Evolutionary conservation across 2,113 vertebrate genomes (phyloP).

Genomic region (Rhabdomys dilectus): DNA sequence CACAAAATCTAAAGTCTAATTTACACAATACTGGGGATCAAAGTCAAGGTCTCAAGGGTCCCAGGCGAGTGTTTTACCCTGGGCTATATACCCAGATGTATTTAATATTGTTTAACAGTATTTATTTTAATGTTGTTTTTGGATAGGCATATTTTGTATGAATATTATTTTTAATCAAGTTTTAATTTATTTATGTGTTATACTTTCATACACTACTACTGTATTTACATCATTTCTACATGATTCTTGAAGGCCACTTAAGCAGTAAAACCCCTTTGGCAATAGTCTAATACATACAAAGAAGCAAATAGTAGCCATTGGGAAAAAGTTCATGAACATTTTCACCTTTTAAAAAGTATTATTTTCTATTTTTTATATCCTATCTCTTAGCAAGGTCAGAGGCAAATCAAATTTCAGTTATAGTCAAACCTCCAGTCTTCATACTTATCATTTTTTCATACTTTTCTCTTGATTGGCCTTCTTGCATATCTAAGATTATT

Average conservation of each 20-base stretch:
- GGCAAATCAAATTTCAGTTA: not conserved
- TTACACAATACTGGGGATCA: not conserved
- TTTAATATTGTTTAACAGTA: not conserved
- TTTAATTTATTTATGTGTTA: not conserved
- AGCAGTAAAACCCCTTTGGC: not conserved
- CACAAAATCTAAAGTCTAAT: not conserved
- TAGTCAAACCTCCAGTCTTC: not conserved
- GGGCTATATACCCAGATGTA: not conserved
- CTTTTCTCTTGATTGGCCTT: not conserved
- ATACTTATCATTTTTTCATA: not conserved
- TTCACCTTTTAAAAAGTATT: constrained; percentile 27
- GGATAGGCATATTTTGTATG: not conserved
- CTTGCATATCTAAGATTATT: not conserved
- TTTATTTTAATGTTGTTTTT: constrained; percentile 38
- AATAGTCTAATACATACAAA: not conserved
- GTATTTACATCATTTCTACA: not conserved
- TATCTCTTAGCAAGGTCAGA: not conserved
- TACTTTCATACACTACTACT: not conserved
- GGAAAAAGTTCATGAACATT: not conserved
- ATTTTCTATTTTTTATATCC: not conserved
- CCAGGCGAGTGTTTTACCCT: not conserved
- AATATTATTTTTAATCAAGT: not conserved
- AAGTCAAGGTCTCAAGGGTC: not conserved
- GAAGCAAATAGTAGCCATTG: not conserved
- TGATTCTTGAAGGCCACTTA: not conserved